Base-by-base conservation (phyloP, 2,888 invertebrate species). In the Meghimatium bilineatum region DNA sequence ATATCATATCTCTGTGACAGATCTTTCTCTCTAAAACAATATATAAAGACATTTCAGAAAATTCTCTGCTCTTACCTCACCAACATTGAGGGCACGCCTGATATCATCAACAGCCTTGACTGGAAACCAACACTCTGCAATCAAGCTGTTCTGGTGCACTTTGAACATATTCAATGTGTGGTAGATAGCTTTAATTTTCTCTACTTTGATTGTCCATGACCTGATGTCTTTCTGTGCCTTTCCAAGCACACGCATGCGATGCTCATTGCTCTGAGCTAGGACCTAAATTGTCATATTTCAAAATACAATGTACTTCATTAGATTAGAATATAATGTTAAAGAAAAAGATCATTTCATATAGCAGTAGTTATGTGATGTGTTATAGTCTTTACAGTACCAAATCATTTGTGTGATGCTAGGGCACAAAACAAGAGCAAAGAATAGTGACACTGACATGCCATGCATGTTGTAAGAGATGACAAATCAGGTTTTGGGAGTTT, bases 151-250 rank as follows among this genome's bases (percentile, higher is more conserved):
- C 94, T 98, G 98, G 0, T 99, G 99, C n/a, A 99, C 98, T 94
- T 99, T 99, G 95, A 99, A 99, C 92, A 99, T 95, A 95, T 99
- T 99, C 92, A 99, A 94, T 0, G 98, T 99, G 94, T 98, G 98
- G 94, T 99, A 99, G 93, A 99, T 99, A 38, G 99, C 99, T 94
- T 99, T 99, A 93, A 99, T 99, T 95, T 99, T 99, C 92, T 97
- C 96, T 79, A 98, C 98, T 95, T 99, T 99, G 85, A 98, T 96
- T 76, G 94, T 93, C 99, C 99, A 99, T 94, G 97, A 97, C 94
- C 98, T 97, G 81, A 99, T 96, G 94, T 99, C 98, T 94, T 98
- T 98, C 0, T 99, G 98, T 0, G 98, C 98, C 0, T 98, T 98
- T 0, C 98, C 97, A 32, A 99, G 95, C n/a, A 99, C 98, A 66